phyloP scores from a whole-genome alignment of 2,797 vertebrate species.

The Hafferia zeledoni region DNA sequence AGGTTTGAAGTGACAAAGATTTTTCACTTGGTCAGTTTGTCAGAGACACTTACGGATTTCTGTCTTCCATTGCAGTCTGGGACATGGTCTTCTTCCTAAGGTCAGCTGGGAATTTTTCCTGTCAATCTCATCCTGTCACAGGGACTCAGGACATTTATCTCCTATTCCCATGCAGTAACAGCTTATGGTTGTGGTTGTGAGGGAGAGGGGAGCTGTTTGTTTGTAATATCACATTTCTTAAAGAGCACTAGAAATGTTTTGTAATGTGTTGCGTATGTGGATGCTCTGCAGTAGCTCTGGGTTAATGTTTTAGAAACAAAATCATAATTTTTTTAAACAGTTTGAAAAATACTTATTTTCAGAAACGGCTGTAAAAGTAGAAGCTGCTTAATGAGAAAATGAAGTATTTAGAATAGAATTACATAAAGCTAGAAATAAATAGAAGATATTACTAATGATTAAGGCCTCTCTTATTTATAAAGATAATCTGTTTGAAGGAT shows the following conservation, averaged over 20 bases:
- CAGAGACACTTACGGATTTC: background rate
- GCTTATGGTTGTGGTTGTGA: background rate
- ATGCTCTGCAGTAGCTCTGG: background rate
- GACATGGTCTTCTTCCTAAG: background rate
- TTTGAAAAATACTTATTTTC: background rate
- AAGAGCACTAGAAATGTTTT: background rate
- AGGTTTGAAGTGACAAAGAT: background rate
- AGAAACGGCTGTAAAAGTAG: conserved; percentile 13
- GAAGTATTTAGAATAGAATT: background rate
- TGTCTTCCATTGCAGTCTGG: background rate
- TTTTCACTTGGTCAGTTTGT: background rate
- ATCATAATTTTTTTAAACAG: background rate
- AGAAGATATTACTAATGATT: background rate
- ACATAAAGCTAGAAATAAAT: background rate
- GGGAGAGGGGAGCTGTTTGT: rapidly evolving
- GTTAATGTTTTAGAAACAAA: conserved; percentile 33
- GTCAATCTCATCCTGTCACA: background rate
- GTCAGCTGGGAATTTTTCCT: background rate
- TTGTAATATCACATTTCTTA: background rate
- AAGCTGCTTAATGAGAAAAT: background rate
- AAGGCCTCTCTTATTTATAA: background rate
- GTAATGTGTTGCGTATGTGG: background rate
- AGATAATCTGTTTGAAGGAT: background rate
- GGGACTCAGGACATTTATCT: background rate
- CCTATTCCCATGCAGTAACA: background rate